Evolutionary conservation across 1,140 invertebrate genomes (phyloP).

Genomic region (Macrotrachela quadricornifera): DNA sequence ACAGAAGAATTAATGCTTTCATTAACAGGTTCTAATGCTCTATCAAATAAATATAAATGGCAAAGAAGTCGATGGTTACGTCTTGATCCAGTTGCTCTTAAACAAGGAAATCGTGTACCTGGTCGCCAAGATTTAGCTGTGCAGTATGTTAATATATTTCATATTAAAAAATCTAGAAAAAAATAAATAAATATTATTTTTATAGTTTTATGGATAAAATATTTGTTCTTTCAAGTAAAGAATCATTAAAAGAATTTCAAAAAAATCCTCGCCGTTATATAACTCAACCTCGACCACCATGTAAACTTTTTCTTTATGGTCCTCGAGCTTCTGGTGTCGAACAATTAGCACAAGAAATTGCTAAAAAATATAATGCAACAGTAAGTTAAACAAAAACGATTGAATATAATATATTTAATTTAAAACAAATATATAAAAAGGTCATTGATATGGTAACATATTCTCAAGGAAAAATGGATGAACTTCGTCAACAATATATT

Average conservation of each 20-base stretch:
- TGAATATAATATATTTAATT: too few species aligned
- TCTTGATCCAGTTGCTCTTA: slow-evolving; percentile 26
- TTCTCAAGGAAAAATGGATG: not conserved
- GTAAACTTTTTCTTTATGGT: slow-evolving; percentile 24
- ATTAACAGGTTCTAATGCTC: slow-evolving; percentile 10
- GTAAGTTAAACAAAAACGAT: slow-evolving; percentile 10
- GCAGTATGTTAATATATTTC: slow-evolving; percentile 13
- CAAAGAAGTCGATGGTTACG: slow-evolving; percentile 21
- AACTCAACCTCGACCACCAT: slow-evolving; percentile 23
- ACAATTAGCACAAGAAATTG: slow-evolving; percentile 20
- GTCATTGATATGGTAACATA: not conserved
- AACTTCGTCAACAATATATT: too few species aligned
- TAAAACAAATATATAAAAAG: not conserved
- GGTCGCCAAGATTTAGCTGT: slow-evolving; percentile 28
- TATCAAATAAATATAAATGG: slow-evolving; percentile 23
- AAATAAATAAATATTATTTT: not conserved
- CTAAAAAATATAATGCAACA: slow-evolving; percentile 26
- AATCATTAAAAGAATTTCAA: slow-evolving; percentile 25
- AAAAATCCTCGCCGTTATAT: slow-evolving; percentile 28
- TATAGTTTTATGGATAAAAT: slow-evolving; percentile 28
- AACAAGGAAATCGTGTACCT: slow-evolving; percentile 22
- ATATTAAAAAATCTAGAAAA: too few species aligned
- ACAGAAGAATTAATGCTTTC: slow-evolving; percentile 23
- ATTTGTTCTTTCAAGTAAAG: slow-evolving; percentile 23
- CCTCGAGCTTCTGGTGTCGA: slow-evolving; percentile 21